These are phyloP conservation scores for Xylota segnis DNA, from an alignment of 2,888 invertebrate genomes.

Conservation along the genomic window DNA sequence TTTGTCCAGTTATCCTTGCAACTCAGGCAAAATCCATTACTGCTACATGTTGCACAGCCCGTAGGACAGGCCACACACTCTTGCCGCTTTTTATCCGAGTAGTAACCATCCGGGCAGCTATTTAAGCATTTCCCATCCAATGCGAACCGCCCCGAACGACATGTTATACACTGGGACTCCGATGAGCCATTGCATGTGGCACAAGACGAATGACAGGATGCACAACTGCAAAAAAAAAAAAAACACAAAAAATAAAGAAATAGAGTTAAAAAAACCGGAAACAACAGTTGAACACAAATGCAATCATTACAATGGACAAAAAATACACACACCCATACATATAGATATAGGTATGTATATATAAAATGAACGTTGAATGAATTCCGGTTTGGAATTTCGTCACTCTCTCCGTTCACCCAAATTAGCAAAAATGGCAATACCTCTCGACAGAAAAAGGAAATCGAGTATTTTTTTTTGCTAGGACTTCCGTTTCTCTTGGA, in stretches of 20 bases:
- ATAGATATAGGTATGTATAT: not conserved
- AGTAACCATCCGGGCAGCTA: slow-evolving; percentile 90
- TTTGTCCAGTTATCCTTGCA: slow-evolving; percentile 91
- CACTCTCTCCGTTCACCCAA: not conserved
- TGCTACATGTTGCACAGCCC: slow-evolving; percentile 91
- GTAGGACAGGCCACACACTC: slow-evolving; percentile 92
- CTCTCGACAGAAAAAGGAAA: not conserved
- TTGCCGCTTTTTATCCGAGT: slow-evolving; percentile 90
- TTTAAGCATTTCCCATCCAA: slow-evolving; percentile 90
- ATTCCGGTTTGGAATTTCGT: slow-evolving; percentile 39
- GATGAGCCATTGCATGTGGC: slow-evolving; percentile 92
- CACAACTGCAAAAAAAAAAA: slow-evolving; percentile 86
- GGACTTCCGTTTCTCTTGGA: not conserved
- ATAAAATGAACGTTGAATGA: slow-evolving; percentile 30
- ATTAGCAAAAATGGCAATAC: slow-evolving; percentile 45
- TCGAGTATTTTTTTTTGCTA: not conserved
- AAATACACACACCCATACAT: slow-evolving; percentile 37
- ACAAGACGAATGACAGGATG: slow-evolving; percentile 91
- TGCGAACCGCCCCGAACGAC: slow-evolving; percentile 89
- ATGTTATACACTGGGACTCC: slow-evolving; percentile 92
- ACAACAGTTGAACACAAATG: slow-evolving; percentile 69
- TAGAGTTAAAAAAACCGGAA: slow-evolving; percentile 35
- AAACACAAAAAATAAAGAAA: slow-evolving; percentile 40
- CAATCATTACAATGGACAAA: slow-evolving; percentile 66
- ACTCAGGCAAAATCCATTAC: slow-evolving; percentile 89